Conservation (phyloP, 2,888 invertebrate genomes). For the Patella caerulea region DNA sequence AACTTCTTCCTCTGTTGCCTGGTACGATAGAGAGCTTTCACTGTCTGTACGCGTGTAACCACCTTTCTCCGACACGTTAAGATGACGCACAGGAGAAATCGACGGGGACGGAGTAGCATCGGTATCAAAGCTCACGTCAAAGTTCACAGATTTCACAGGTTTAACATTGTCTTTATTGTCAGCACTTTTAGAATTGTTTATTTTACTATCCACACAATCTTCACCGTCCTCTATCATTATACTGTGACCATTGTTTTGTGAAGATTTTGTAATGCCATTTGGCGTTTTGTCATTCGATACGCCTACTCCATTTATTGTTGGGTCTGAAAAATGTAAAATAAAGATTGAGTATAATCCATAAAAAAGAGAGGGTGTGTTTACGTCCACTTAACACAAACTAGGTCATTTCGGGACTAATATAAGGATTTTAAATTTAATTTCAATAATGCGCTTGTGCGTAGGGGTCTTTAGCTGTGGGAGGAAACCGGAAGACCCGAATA, state of each 20-base stretch:
- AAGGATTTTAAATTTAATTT: no score
- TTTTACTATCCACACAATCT: neutral
- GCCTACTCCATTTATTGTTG: no score
- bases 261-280: slow-evolving; percentile 15
- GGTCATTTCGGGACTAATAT: no score
- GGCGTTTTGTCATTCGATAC: slow-evolving; percentile 12
- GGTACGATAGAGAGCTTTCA: slow-evolving; percentile 21
- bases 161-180: slow-evolving; percentile 7
- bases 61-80: neutral
- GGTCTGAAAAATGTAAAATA: no score
- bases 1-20: slow-evolving; percentile 37
- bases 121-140: neutral
- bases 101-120: neutral
- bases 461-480: no score
- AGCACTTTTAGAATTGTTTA: neutral
- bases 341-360: no score
- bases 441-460: no score
- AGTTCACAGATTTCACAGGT: slow-evolving; percentile 3
- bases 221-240: neutral
- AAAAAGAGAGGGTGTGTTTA: no score
- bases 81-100: neutral
- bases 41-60: slow-evolving; percentile 9
- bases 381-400: no score
- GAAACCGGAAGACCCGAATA: no score
- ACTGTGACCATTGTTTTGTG: slow-evolving; percentile 4